Conservation (phyloP, 2,888 invertebrate species). For the Diaphora mendica region DNA sequence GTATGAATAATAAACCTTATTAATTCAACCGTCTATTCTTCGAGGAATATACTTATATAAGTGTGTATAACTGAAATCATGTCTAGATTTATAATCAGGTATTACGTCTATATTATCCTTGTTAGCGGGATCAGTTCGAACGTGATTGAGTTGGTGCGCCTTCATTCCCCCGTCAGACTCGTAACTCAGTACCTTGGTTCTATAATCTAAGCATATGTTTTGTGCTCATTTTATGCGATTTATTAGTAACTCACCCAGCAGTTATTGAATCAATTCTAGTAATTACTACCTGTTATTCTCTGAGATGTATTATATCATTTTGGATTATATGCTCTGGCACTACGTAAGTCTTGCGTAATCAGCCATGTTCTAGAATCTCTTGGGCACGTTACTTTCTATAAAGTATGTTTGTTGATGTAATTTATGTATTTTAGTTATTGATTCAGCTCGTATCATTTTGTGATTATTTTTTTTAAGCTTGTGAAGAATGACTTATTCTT, state of each 20-base stretch:
- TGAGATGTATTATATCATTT: conserved; percentile 37
- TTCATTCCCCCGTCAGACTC: conserved; percentile 27
- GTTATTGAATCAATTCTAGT: conserved; percentile 54
- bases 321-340: conserved; percentile 29
- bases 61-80: conserved; percentile 16
- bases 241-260: conserved; percentile 47
- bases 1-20: conserved; percentile 1
- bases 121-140: conserved; percentile 30
- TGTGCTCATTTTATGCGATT: conserved; percentile 46
- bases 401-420: neutral
- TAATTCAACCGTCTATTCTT: neutral
- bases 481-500: too few species aligned
- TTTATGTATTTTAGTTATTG: neutral
- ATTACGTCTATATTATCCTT: conserved; percentile 37
- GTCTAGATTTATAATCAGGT: conserved; percentile 35
- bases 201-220: conserved; percentile 45
- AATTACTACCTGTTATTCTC: conserved; percentile 52
- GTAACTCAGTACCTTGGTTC: conserved; percentile 25
- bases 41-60: conserved; percentile 2
- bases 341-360: neutral
- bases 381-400: conserved; percentile 4
- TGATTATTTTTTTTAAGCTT: neutral
- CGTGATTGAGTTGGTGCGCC: conserved; percentile 37
- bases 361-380: conserved; percentile 13
- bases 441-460: neutral